phyloP scores from a whole-genome alignment of 1,140 invertebrate species.

The Sweltsa coloradensis region DNA sequence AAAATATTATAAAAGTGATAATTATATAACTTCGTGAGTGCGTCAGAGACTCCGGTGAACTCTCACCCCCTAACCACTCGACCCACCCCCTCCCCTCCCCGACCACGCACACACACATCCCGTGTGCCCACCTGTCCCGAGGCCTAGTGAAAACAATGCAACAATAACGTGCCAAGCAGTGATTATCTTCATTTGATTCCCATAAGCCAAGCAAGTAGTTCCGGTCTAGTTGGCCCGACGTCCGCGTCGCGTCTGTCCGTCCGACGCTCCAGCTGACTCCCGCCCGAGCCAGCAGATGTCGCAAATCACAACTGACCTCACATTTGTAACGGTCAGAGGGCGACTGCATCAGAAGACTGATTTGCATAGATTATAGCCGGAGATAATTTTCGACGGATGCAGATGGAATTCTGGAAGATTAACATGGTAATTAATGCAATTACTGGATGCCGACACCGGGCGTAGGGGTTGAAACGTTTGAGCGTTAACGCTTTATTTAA shows the following conservation, averaged over 20 bases:
- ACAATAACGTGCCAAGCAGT: not conserved
- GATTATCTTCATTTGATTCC: conserved; percentile 7
- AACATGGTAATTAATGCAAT: too few species aligned
- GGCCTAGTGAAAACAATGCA: not conserved
- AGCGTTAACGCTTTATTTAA: too few species aligned
- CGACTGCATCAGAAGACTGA: too few species aligned
- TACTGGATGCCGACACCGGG: too few species aligned
- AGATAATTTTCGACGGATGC: too few species aligned
- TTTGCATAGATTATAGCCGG: too few species aligned
- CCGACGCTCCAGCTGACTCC: not conserved
- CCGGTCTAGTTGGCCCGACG: not conserved
- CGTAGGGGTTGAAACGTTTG: too few species aligned
- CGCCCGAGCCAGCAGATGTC: not conserved
- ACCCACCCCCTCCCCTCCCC: not conserved
- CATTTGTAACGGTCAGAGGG: too few species aligned
- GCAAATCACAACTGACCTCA: conserved; percentile 1
- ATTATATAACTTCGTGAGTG: too few species aligned
- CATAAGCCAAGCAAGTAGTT: not conserved
- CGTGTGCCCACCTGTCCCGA: not conserved
- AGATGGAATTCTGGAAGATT: too few species aligned
- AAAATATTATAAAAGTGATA: too few species aligned
- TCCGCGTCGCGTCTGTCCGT: not conserved
- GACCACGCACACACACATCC: not conserved
- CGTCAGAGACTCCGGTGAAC: too few species aligned
- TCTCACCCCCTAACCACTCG: not conserved